These are phyloP conservation scores for Gephyroberyx darwinii DNA, from an alignment of 2,797 vertebrate genomes.

Conservation along the genomic window DNA sequence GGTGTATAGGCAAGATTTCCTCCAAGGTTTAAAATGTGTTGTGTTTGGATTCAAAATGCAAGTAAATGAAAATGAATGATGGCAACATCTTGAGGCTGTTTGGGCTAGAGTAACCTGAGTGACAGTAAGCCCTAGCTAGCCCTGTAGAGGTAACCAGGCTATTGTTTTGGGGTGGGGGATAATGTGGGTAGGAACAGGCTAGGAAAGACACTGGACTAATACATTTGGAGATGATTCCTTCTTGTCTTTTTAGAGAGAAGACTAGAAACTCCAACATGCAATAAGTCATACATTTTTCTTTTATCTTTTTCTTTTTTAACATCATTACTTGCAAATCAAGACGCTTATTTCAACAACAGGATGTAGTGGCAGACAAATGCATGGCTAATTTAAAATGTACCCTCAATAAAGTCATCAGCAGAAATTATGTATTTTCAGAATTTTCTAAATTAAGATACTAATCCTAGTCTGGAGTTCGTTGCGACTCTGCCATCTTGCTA, in stretches of 20 bases:
- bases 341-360: neutral
- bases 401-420: neutral
- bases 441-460: conserved; percentile 62
- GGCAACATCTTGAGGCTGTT: too few relatives aligned
- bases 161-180: too few relatives aligned
- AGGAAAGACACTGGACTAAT: too few relatives aligned
- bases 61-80: too few relatives aligned
- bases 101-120: too few relatives aligned
- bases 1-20: too few relatives aligned
- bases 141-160: too few relatives aligned
- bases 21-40: too few relatives aligned
- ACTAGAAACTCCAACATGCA: too few relatives aligned
- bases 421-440: neutral
- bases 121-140: too few relatives aligned
- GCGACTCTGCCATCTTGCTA: conserved; percentile 74
- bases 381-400: neutral
- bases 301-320: neutral
- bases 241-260: neutral
- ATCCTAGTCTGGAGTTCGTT: conserved; percentile 59
- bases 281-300: neutral
- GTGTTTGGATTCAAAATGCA: too few relatives aligned
- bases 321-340: neutral
- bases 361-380: neutral
- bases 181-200: neutral
- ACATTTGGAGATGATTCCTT: neutral